Conservation (phyloP, 2,113 vertebrate genomes). For the Opisthocomus hoazin region DNA sequence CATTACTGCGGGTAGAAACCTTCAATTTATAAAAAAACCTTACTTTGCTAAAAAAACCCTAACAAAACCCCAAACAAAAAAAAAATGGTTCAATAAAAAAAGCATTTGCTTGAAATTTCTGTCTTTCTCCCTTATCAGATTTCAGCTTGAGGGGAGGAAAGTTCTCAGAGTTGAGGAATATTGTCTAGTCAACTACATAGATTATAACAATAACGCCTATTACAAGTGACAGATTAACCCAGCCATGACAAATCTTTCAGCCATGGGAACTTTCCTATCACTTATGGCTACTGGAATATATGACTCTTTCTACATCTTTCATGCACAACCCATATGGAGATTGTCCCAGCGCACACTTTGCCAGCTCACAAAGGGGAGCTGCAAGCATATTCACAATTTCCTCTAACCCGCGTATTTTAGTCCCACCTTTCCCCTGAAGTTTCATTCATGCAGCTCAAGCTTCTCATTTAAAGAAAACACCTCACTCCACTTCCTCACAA, state of each 20-base stretch:
- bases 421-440: background rate
- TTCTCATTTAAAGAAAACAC: background rate
- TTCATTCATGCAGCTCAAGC: background rate
- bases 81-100: background rate
- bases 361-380: slow-evolving; percentile 4
- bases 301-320: background rate
- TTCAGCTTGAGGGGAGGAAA: background rate
- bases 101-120: background rate
- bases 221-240: background rate
- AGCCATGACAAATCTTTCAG: background rate
- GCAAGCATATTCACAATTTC: slow-evolving; percentile 9
- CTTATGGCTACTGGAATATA: background rate
- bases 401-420: background rate
- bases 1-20: background rate
- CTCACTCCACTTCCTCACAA: background rate
- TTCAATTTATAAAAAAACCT: background rate
- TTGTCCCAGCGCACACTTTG: background rate
- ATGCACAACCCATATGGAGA: background rate
- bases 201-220: background rate
- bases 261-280: background rate
- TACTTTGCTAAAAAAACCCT: background rate
- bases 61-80: background rate
- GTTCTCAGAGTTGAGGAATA: background rate
- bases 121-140: background rate
- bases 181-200: background rate